Conservation (phyloP, 1,140 invertebrate species). For the Drosophila willistoni region DNA sequence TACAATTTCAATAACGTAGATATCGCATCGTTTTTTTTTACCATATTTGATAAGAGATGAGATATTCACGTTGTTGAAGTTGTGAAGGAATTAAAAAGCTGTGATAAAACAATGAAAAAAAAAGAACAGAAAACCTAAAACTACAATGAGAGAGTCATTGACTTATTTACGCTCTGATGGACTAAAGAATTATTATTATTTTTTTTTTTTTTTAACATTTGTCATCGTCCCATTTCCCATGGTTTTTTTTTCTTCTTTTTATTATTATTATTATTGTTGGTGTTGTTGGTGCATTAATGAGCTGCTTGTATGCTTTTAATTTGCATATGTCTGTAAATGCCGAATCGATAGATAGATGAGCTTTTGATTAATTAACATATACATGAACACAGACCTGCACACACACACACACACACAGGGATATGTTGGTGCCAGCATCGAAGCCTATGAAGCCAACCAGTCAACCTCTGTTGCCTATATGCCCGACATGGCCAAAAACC, state of each 20-base stretch:
- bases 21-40: constrained; percentile 31
- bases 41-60: constrained; percentile 61
- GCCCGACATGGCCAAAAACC: constrained; percentile 69
- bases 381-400: constrained; percentile 34
- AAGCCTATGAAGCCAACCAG: constrained; percentile 34
- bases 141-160: background rate
- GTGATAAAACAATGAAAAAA: too few relatives aligned
- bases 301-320: constrained; percentile 80
- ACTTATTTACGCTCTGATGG: constrained; percentile 8
- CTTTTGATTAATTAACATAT: constrained; percentile 79
- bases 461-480: background rate
- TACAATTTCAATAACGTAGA: constrained; percentile 47
- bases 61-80: constrained; percentile 67
- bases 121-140: background rate
- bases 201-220: constrained; percentile 16
- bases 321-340: constrained; percentile 80
- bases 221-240: background rate
- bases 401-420: constrained; percentile 4
- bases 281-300: constrained; percentile 65
- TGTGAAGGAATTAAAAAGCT: constrained; percentile 12
- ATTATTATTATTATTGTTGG: constrained; percentile 11
- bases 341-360: constrained; percentile 76
- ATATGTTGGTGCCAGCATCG: constrained; percentile 17
- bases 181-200: constrained; percentile 17
- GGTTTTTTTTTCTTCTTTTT: background rate